Evolutionary conservation across 2,888 invertebrate species (phyloP).

Genomic region (Melanostoma scalare): DNA sequence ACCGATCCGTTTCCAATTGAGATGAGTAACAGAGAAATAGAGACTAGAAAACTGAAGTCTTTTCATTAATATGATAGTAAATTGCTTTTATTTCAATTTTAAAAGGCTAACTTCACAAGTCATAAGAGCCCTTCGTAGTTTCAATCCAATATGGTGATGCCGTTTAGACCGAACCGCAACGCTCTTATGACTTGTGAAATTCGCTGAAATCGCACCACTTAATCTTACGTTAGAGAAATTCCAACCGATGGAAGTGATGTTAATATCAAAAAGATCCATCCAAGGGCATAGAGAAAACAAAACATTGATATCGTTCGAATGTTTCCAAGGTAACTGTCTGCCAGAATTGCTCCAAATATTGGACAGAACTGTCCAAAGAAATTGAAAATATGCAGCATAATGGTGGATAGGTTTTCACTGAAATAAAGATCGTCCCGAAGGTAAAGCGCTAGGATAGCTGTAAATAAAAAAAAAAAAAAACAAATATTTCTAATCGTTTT

Average conservation of each 20-base stretch:
- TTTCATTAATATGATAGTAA: conserved; percentile 55
- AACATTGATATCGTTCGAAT: conserved; percentile 84
- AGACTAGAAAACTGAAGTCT: conserved; percentile 82
- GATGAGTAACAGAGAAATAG: conserved; percentile 85
- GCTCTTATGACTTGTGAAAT: too few relatives aligned
- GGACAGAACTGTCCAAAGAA: conserved; percentile 86
- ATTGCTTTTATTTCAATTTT: neutral
- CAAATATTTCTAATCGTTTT: too few relatives aligned
- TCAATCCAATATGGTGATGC: too few relatives aligned
- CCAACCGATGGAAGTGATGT: conserved; percentile 81
- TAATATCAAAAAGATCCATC: conserved; percentile 82
- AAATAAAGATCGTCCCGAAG: conserved; percentile 84
- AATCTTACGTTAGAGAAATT: conserved; percentile 77
- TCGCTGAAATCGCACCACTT: too few relatives aligned
- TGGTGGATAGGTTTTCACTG: conserved; percentile 83
- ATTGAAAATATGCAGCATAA: conserved; percentile 85
- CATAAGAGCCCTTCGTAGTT: too few relatives aligned
- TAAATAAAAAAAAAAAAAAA: conserved; percentile 69
- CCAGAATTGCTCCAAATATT: conserved; percentile 86
- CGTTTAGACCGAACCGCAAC: too few relatives aligned
- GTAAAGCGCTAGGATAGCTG: conserved; percentile 86
- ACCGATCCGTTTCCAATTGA: conserved; percentile 88
- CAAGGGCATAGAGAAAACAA: conserved; percentile 84
- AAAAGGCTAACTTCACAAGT: too few relatives aligned
- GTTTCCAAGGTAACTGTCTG: conserved; percentile 86